phyloP scores from a whole-genome alignment of 2,888 invertebrate genomes.

The Automeris io region DNA sequence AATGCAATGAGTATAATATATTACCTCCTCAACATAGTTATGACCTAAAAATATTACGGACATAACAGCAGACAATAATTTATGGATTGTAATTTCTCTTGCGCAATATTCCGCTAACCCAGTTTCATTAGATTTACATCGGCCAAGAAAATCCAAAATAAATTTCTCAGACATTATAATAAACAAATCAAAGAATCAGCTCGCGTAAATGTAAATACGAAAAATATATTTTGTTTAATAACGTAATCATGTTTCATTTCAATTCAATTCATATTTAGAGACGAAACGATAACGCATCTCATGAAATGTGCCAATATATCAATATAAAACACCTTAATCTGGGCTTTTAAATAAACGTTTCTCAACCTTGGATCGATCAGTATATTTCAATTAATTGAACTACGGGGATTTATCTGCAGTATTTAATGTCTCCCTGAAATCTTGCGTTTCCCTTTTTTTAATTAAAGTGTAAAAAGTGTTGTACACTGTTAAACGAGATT shows the following conservation, averaged over 20 bases:
- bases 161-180: constrained; percentile 7
- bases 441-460: no score
- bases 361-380: no score
- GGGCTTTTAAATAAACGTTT: no score
- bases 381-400: no score
- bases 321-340: no score
- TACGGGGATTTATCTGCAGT: no score
- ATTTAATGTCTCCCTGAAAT: no score
- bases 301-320: no score
- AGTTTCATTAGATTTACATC: constrained; percentile 2
- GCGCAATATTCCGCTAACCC: constrained; percentile 4
- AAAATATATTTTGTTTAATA: constrained; percentile 1
- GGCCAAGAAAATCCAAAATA: constrained; percentile 8
- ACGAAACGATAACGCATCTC: no score
- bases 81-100: constrained; percentile 6
- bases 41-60: constrained; percentile 4
- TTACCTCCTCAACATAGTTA: constrained; percentile 3
- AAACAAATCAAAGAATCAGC: constrained; percentile 8
- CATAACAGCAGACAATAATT: neutral
- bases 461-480: no score
- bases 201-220: neutral
- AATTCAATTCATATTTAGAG: neutral
- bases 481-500: no score
- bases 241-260: neutral
- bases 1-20: constrained; percentile 3